Evolutionary conservation across 2,888 invertebrate species (phyloP).

Genomic region (Coecobrya sp.): DNA sequence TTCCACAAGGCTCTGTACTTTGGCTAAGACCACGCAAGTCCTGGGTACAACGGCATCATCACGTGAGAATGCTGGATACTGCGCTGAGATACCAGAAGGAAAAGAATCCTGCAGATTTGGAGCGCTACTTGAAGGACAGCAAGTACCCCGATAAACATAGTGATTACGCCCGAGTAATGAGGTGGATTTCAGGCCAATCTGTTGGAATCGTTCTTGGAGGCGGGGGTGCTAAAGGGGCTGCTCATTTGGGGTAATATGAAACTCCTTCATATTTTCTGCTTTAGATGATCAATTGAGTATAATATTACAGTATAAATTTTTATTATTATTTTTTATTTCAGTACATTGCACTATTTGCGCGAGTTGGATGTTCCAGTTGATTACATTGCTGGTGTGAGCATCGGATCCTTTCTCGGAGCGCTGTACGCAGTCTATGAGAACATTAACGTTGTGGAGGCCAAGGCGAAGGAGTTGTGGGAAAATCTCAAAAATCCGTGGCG

Average conservation of each 20-base stretch:
- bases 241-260: constrained; percentile 71
- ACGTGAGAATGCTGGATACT: constrained; percentile 73
- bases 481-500: constrained; percentile 61
- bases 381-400: constrained; percentile 84
- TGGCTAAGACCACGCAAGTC: constrained; percentile 67
- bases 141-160: constrained; percentile 69
- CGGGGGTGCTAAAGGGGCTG: constrained; percentile 84
- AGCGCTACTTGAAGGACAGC: constrained; percentile 47
- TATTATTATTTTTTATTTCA: constrained; percentile 17
- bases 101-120: constrained; percentile 58
- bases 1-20: constrained; percentile 66
- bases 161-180: constrained; percentile 76
- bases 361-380: constrained; percentile 83
- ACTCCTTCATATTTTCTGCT: background rate
- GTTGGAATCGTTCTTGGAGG: constrained; percentile 81
- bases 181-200: constrained; percentile 79
- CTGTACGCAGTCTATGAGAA: constrained; percentile 81
- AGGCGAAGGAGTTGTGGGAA: constrained; percentile 72
- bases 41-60: constrained; percentile 79
- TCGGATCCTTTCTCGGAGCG: constrained; percentile 83
- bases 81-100: constrained; percentile 74
- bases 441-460: constrained; percentile 63
- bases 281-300: no score
- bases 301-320: no score
- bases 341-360: constrained; percentile 66